Conservation (phyloP, 2,797 vertebrate genomes). For the Sebastes trivittatus region DNA sequence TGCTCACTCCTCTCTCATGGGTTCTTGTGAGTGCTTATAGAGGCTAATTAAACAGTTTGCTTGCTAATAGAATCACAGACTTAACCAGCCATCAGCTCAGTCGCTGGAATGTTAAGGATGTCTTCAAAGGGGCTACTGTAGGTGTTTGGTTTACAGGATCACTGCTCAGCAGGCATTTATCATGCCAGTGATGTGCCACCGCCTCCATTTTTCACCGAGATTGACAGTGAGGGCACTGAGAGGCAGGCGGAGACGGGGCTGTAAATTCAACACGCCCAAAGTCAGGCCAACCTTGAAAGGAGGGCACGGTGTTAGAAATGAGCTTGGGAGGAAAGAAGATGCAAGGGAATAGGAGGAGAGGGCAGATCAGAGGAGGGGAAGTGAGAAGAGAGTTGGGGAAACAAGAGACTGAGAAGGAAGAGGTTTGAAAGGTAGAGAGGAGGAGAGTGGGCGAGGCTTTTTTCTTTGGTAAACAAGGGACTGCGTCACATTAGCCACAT, state of each 20-base stretch:
- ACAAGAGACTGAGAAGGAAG: conserved; percentile 38
- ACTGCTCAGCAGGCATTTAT: conserved; percentile 67
- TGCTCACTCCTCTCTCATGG: conserved; percentile 53
- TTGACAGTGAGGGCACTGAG: conserved; percentile 76
- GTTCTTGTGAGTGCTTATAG: conserved; percentile 65
- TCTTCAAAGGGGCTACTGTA: conserved; percentile 62
- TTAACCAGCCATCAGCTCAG: conserved; percentile 59
- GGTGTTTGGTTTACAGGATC: conserved; percentile 61
- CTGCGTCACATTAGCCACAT: conserved; percentile 56
- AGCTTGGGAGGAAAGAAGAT: conserved; percentile 48
- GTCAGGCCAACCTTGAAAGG: conserved; percentile 77
- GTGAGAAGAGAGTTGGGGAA: conserved; percentile 25
- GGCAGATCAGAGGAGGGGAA: conserved; percentile 42
- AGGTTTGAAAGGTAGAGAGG: conserved; percentile 40
- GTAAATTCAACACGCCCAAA: conserved; percentile 79
- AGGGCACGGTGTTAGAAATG: conserved; percentile 67
- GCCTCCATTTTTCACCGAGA: conserved; percentile 72
- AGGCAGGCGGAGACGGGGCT: conserved; percentile 68
- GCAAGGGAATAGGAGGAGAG: conserved; percentile 44
- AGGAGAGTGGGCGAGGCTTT: conserved; percentile 53
- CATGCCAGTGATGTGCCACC: conserved; percentile 74
- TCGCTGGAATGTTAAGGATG: conserved; percentile 54
- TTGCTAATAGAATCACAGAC: conserved; percentile 69
- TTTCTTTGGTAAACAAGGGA: conserved; percentile 71
- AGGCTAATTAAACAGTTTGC: conserved; percentile 76